Evolutionary conservation across 2,113 vertebrate species (phyloP), one percentile per base, ranked within the genome.

Genomic region (Malaclemys terrapin): DNA sequence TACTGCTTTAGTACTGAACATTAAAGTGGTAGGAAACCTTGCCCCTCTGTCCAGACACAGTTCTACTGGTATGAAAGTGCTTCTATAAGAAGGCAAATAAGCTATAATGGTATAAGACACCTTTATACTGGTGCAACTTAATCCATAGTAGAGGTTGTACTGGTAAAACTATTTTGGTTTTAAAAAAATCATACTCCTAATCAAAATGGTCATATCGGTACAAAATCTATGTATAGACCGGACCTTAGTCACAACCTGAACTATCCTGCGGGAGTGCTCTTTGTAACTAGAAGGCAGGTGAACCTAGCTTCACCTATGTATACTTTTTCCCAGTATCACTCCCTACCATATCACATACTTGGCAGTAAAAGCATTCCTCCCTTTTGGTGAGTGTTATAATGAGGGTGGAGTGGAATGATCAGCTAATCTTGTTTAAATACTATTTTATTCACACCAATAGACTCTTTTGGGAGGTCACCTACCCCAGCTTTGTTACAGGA

Each of bases 351-450:
- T 76, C 3, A 2, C 57, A 49, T 47, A 72, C 31, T 83, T 0
- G 0, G 45, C 80, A 91, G 92, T 69, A 89, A 91, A 96, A 97
- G 94, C 92, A 93, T 97, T 96, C 93, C 88, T 93, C 84, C 85
- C 45, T 97, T 90, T 96, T 12, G 13, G 86, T 95, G 94, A 95
- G 89, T 88, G 91, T 97, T 97, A 90, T 87, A 97, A 93, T 35
- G 50, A 97, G 96, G 97, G 96, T 98, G 97, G 96, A 97, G 89
- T 50, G 4, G 86, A 96, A 93, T 69, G 87, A 96, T 94, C 96
- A 90, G 91, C 82, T 97, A 97, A 98, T 98, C 97, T 96, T 95
- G 92, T 96, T 72, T 95, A 97, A 93, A 89, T 88, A 93, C 82
- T 91, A 93, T 95, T 97, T 91, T 96, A 97, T 95, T 89, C 89